Base-by-base conservation (phyloP, 2,113 vertebrate species). In the Edolisoma coerulescens region DNA sequence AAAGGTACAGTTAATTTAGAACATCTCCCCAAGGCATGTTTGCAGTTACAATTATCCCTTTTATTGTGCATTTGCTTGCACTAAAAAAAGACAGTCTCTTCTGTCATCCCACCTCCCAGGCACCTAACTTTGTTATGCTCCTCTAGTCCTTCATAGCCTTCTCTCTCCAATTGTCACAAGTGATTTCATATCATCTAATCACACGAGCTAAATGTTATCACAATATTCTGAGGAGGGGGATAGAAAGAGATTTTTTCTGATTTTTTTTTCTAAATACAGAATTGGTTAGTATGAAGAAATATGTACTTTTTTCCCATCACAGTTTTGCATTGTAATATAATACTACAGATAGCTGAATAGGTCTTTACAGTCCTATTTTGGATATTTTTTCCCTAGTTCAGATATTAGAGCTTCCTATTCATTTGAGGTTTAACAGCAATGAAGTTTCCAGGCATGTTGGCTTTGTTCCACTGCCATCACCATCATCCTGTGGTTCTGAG, bases 1-100 rank as follows among this genome's bases (percentile, higher is more conserved):
- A 91, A 91, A 96, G 39, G 59, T 60, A 56, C 22, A 49, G 41
- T 90, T 77, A 87, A 87, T 94, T 87, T 87, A 73, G 37, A 91
- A 63, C 7, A 33, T 19, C 4, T 6, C 44, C 37, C 17, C 39
- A 49, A 91, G 63, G 16, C 59, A 69, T 23, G 10, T 91, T 73
- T 89, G 70, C 37, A 83, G 75, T 85, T 74, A 67, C 50, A 84
- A 80, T 87, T 80, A 85, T 54, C 52, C 39, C 13, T 79, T 87
- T 82, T 83, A 67, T 54, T 85, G 45, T 79, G 35, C 50, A 52
- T 74, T 92, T 54, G 7, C 54, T 84, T 85, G 35, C 30, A 47
- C 19, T 91, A 39, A 94, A 12, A 89, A 44, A 54, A 89, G 57
- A 59, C 49, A 45, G 21, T 61, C 16, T 95, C 26, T 50, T 82